Percentiles rank a stretch among this genome's conserved stretches.
These are phyloP conservation scores for Anableps anableps DNA, from an alignment of 2,797 vertebrate species.

Conservation along the genomic window DNA sequence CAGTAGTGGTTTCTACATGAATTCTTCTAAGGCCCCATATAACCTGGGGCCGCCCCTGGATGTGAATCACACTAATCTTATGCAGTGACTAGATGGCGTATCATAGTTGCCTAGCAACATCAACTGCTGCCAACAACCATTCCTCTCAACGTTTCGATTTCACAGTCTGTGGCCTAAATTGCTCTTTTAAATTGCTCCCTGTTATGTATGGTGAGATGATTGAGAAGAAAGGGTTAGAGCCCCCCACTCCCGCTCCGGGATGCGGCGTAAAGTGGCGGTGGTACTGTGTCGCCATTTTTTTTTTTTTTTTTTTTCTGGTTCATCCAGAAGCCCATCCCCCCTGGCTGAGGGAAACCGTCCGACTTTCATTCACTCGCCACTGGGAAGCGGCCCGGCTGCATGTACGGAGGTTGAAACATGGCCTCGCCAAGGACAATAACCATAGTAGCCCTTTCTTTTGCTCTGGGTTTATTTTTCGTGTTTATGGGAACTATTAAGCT, in stretches of 20 bases:
- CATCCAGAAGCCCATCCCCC: slow-evolving; percentile 67
- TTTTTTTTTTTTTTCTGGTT: slow-evolving; percentile 30
- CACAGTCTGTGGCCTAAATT: not conserved
- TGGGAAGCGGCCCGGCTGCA: slow-evolving; percentile 31
- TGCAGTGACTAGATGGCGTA: not conserved
- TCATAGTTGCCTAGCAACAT: not conserved
- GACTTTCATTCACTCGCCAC: slow-evolving; percentile 32
- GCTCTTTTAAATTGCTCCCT: not conserved
- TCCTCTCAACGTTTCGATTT: not conserved
- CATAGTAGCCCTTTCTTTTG: slow-evolving; percentile 93
- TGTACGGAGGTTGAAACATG: slow-evolving; percentile 75
- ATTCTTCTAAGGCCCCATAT: not conserved
- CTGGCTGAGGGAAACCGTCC: slow-evolving; percentile 31
- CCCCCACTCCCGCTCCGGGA: slow-evolving; percentile 3
- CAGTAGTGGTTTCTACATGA: not conserved
- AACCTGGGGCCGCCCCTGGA: no score
- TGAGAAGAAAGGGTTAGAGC: not conserved
- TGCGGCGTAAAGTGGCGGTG: slow-evolving; percentile 3
- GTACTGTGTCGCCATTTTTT: slow-evolving; percentile 69
- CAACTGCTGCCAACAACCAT: not conserved
- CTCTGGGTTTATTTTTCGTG: slow-evolving; percentile 95
- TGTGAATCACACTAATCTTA: not conserved
- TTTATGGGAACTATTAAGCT: slow-evolving; percentile 99
- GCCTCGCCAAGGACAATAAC: slow-evolving; percentile 95
- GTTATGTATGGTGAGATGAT: not conserved